These are phyloP conservation scores for Hydrochoerus hydrochaeris DNA, from an alignment of 2,113 vertebrate genomes.

Conservation along the genomic window DNA sequence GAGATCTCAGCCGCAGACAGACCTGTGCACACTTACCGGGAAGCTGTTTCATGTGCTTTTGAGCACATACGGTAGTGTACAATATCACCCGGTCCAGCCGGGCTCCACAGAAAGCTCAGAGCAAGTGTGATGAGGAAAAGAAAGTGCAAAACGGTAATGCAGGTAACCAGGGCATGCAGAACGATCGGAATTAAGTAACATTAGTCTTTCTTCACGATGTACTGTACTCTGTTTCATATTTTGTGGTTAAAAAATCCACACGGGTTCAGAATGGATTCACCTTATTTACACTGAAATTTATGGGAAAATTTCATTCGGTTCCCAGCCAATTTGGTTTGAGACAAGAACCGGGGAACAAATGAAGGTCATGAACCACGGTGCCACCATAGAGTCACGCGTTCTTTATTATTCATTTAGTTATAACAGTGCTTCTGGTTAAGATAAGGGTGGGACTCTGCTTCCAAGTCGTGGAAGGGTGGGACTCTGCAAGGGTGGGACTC, in stretches of 20 bases:
- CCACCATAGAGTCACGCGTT: fast-evolving
- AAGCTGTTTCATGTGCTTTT: not conserved
- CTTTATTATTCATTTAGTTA: fast-evolving
- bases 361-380: not conserved
- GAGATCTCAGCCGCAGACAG: not conserved
- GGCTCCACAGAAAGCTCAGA: not conserved
- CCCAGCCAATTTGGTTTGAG: not conserved
- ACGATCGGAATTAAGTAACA: not conserved
- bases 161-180: not conserved
- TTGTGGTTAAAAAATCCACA: not conserved
- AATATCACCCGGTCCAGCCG: not conserved
- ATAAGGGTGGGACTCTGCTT: no score
- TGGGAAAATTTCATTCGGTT: not conserved
- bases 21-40: not conserved
- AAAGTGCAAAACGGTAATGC: not conserved
- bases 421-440: not conserved
- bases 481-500: no score
- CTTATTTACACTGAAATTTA: not conserved
- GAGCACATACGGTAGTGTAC: not conserved
- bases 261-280: not conserved
- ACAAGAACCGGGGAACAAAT: not conserved
- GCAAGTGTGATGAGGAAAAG: no score
- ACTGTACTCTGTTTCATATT: not conserved
- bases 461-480: no score
- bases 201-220: not conserved